Evolutionary conservation across 2,113 vertebrate species (phyloP), one percentile per base, ranked within the genome.

Genomic region (Gavia stellata): DNA sequence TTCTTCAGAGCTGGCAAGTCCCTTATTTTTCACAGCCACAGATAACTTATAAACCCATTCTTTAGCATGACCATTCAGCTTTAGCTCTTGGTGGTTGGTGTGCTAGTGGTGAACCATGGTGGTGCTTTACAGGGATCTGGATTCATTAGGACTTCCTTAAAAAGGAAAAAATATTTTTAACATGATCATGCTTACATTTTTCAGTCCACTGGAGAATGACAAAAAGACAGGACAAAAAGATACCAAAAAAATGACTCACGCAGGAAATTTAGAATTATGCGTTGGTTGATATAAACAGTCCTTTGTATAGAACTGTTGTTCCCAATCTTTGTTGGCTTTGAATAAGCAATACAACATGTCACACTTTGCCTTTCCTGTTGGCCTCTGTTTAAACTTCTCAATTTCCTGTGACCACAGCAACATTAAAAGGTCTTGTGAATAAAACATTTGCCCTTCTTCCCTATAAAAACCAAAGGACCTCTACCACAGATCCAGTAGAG

Each of bases 361-460:
- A 66, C 66, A 80, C 61, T 90, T 82, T 18, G 58, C 74, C 94
- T 94, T 84, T 96, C 91, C 90, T 86, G 70, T 89, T 88, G 75
- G 86, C 87, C 85, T 95, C 40, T 2, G 5, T 86, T 93, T 95
- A 94, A 95, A 95, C 86, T 65, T 87, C 66, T 88, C 53, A 21
- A 3, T 91, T 93, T 96, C 85, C 94, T 80, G 66, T 77, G 53
- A 49, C 17, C 87, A 81, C 53, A 84, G 52, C 42, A 80, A 44
- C 78, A 21, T 77, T 73, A 45, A 90, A 87, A 80, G 28, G 14
- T 82, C 62, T 92, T 34, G 45, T 31, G 23, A 73, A 68, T 89
- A 87, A 85, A 94, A 91, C 18, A 34, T 73, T 80, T 90, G n/a
- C 44, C 40, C 12, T 73, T 47, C 26, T 90, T 85, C 66, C 17